phyloP scores from a whole-genome alignment of 2,888 invertebrate genomes.

The Mythimna lalbum region DNA sequence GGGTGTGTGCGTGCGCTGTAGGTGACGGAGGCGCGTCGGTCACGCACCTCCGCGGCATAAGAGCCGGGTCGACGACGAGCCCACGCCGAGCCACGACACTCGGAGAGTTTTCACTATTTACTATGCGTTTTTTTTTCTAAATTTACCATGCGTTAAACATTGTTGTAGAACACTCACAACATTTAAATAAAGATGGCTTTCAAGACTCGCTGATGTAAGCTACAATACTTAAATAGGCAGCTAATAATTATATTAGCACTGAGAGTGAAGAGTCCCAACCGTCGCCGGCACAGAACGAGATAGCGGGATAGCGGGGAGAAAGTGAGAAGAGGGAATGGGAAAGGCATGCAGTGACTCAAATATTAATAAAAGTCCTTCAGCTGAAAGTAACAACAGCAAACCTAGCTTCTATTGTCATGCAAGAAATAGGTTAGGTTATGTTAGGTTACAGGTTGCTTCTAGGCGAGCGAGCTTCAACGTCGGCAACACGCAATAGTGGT shows the following conservation, averaged over 20 bases:
- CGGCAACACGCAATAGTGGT: too few relatives aligned
- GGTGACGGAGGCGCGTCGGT: neutral
- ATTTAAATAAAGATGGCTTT: neutral
- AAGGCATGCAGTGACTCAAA: neutral
- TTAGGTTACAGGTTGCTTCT: too few relatives aligned
- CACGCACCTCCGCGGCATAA: slow-evolving; percentile 1
- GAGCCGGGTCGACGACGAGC: slow-evolving; percentile 6
- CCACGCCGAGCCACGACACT: neutral
- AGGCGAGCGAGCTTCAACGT: too few relatives aligned
- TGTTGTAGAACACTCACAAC: neutral
- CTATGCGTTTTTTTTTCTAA: too few relatives aligned
- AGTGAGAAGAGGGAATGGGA: too few relatives aligned
- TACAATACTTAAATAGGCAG: neutral
- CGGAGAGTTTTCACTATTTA: neutral
- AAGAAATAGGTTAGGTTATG: neutral
- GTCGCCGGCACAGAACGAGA: too few relatives aligned
- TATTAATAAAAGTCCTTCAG: neutral
- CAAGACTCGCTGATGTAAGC: neutral
- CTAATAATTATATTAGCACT: neutral
- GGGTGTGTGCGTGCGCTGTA: neutral
- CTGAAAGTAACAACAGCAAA: neutral
- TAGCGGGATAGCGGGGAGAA: neutral
- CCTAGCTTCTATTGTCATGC: neutral
- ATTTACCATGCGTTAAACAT: too few relatives aligned
- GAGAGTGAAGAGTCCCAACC: neutral